A percentile compares a stretch with the other conserved stretches of the same genome.
These are phyloP conservation scores for Leptocoma aspasia DNA, from an alignment of 2,113 vertebrate species.

Conservation along the genomic window DNA sequence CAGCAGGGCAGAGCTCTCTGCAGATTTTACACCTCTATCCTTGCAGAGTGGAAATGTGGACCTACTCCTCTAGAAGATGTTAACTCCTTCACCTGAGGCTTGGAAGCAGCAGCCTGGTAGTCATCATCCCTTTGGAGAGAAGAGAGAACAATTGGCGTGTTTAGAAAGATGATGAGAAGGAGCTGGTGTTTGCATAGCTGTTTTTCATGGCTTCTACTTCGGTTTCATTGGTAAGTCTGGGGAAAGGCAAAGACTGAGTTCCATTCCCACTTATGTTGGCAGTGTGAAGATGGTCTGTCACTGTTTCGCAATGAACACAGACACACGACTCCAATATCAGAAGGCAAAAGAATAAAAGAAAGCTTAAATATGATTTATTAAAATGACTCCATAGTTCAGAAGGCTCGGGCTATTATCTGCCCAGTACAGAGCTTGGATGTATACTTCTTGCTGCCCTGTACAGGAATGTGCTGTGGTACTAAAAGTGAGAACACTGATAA, in stretches of 20 bases:
- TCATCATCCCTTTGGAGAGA: neutral
- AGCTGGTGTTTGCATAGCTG: neutral
- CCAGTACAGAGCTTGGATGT: no score
- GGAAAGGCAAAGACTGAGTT: neutral
- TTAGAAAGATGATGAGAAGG: neutral
- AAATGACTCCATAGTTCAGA: no score
- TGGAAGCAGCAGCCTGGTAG: neutral
- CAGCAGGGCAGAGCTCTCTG: neutral
- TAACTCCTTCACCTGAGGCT: neutral
- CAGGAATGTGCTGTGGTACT: no score
- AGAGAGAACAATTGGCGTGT: neutral
- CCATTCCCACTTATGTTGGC: neutral
- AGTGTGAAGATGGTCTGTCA: neutral
- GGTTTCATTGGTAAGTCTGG: neutral
- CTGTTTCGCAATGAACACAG: no score
- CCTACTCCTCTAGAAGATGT: neutral
- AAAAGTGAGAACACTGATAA: no score
- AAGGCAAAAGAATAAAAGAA: no score
- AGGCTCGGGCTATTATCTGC: no score
- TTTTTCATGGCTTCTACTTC: neutral
- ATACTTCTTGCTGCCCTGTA: no score
- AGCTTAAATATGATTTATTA: no score
- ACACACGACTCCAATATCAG: no score
- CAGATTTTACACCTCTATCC: neutral
- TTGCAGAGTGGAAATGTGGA: neutral